Conservation (phyloP, 2,797 vertebrate species). For the Lutjanus argentimaculatus region DNA sequence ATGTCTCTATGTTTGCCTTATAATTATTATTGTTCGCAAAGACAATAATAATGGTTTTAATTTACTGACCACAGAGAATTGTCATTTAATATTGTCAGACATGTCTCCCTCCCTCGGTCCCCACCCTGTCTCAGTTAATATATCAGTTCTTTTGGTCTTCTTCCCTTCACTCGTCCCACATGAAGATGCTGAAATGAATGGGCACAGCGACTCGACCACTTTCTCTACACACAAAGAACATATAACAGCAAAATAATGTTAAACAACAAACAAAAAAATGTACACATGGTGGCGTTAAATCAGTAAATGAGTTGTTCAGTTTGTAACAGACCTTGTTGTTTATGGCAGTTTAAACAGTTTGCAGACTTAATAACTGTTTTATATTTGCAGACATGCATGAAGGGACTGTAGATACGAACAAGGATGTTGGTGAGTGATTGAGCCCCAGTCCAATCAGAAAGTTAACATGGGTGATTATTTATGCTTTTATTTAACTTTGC, state of each 20-base stretch:
- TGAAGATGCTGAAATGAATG: background rate
- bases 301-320: background rate
- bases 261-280: background rate
- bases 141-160: background rate
- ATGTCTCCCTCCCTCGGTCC: background rate
- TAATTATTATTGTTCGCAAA: background rate
- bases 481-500: background rate
- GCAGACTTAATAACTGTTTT: conserved; percentile 36
- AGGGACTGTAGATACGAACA: background rate
- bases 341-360: background rate
- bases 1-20: background rate
- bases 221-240: background rate
- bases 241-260: background rate
- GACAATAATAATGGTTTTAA: background rate
- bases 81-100: background rate
- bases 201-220: background rate
- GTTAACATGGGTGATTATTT: background rate
- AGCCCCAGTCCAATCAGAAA: background rate
- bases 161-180: background rate
- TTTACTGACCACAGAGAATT: background rate
- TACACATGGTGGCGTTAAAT: background rate
- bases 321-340: background rate
- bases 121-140: background rate
- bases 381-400: conserved; percentile 33
- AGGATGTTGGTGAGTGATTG: conserved; percentile 60